Percentiles rank a stretch among this genome's conserved stretches.
phyloP scores from a whole-genome alignment of 2,113 vertebrate species.

The Apteryx owenii region DNA sequence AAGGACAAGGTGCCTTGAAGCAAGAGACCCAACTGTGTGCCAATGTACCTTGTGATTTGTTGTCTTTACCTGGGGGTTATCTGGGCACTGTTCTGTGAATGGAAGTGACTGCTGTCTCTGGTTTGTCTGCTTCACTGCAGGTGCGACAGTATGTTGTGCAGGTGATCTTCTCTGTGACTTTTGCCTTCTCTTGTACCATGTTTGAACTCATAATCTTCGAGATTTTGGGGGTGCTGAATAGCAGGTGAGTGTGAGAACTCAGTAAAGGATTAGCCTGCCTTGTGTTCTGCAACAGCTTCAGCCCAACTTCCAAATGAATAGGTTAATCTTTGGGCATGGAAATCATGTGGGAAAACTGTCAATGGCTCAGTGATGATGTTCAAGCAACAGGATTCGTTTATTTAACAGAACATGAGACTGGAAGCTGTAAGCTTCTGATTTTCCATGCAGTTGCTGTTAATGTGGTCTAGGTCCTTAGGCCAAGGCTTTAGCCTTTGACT shows the following conservation, averaged over 20 bases:
- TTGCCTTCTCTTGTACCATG: slow-evolving; percentile 99
- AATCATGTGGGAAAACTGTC: neutral
- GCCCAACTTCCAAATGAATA: neutral
- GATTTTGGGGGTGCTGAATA: slow-evolving; percentile 94
- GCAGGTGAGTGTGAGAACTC: slow-evolving; percentile 81
- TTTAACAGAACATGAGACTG: neutral
- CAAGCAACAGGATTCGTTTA: neutral
- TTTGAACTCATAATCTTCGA: slow-evolving; percentile 99
- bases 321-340: neutral
- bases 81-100: neutral
- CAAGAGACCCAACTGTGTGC: neutral
- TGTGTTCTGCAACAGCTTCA: neutral
- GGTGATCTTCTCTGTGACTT: slow-evolving; percentile 97
- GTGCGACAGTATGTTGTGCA: slow-evolving; percentile 95
- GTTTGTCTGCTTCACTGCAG: slow-evolving; percentile 70
- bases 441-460: neutral
- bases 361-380: neutral
- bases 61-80: neutral
- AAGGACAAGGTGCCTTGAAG: neutral
- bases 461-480: neutral
- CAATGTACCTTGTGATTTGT: neutral
- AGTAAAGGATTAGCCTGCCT: neutral
- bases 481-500: neutral
- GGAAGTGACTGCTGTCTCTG: neutral
- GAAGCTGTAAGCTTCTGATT: neutral